Evolutionary conservation across 1,140 invertebrate genomes (phyloP), one percentile per base, ranked within the genome.

Genomic region (Zelostemma sp.): DNA sequence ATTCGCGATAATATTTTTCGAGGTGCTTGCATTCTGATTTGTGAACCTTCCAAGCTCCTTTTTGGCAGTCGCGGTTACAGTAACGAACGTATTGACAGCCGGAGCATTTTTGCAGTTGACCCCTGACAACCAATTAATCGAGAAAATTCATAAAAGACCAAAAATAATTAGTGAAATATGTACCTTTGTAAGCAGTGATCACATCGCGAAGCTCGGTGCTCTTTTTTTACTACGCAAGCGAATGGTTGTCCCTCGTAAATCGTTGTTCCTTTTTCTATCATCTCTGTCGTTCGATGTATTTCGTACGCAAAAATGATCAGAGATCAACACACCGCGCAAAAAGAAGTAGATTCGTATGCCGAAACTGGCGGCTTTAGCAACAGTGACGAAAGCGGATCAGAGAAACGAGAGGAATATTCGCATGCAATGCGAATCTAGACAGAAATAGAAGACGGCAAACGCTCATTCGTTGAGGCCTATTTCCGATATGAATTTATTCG

Each of bases 41-140:
- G 75, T 95, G 94, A 57, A 91, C 86, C 9, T 74, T 70, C 94
- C 94, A 95, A 1, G 89, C 89, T 64, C 89, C 86, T 75, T 87
- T 90, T 77, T 95, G 94, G 80, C 93, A 95, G 47, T 75, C 75
- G 21, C 87, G 88, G 51, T 90, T 89, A 76, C 94, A 95, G 68
- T 95, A 95, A 78, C 90, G 88, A 1, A 93, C 91, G 78, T 91
- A 93, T n/a, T 91, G 88, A 79, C 93, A 95, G n/a, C 87, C 90
- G 0, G 91, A 90, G 81, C 93, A 95, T 83, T 92, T 93, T 14
- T 46, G 6, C 41, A 46, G 9, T 19, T 46, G 6, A 11, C 43
- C 43, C 5, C 41, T 43, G 15, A 1, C 15, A 45, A 35, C 8
- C 8, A 8, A 3, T 28, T 28, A 4, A 28, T 28, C 11, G 33